These are phyloP conservation scores for Trematocara caparti DNA, from an alignment of 2,797 vertebrate genomes.

Conservation along the genomic window DNA sequence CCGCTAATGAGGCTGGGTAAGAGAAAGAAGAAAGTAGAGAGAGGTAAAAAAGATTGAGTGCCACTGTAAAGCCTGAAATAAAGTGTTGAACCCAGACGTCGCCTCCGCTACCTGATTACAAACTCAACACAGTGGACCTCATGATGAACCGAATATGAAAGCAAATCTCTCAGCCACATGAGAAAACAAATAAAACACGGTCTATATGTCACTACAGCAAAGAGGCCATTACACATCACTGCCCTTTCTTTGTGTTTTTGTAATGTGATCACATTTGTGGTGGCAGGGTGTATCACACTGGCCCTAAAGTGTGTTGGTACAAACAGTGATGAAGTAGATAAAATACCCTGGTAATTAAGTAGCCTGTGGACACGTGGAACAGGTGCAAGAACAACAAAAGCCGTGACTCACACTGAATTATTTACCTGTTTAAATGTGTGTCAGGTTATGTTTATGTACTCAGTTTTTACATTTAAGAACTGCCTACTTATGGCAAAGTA, in stretches of 20 bases:
- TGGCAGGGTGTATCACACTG: conserved; percentile 29
- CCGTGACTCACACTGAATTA: conserved; percentile 49
- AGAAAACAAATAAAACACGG: conserved; percentile 6
- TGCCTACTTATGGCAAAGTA: not conserved
- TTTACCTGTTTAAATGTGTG: conserved; percentile 29
- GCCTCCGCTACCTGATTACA: no score
- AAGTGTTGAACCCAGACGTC: no score
- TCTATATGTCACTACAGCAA: not conserved
- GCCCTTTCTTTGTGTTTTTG: conserved; percentile 33
- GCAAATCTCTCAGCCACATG: not conserved
- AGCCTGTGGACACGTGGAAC: conserved; percentile 38
- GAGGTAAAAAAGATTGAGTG: no score
- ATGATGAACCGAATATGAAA: not conserved
- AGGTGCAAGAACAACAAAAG: conserved; percentile 57
- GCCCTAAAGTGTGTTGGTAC: conserved; percentile 1
- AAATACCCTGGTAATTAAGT: conserved; percentile 32
- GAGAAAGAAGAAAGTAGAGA: no score
- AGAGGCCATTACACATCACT: conserved; percentile 10
- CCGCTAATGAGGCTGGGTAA: no score
- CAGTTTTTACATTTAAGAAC: not conserved
- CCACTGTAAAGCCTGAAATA: no score
- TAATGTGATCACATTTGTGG: conserved; percentile 28
- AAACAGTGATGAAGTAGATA: conserved; percentile 30
- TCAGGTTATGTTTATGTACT: not conserved
- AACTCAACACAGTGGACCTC: not conserved